Base-by-base conservation (phyloP, 92 coral and sea anemone species). In the Diadumene lineata region DNA sequence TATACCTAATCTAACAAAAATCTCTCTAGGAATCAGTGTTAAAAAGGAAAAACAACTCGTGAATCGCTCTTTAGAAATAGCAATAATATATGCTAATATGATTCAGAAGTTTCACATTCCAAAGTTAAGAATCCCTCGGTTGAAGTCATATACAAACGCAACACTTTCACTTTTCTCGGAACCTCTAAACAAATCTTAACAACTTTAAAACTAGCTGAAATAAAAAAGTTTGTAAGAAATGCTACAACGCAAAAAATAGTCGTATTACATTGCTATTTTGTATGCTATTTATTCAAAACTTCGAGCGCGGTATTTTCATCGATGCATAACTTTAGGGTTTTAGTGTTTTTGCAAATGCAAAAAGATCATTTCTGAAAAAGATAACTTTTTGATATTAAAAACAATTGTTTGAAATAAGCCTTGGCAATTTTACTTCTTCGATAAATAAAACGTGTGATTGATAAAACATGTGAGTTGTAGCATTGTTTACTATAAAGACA, bases 401-500 rank as follows among this genome's bases (percentile, higher is more conserved):
- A 23, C 18, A 8, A 16, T 53, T 53, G n/a, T 22, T 16, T 16
- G 8, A 53, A 53, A 8, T 16, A 16, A 53, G n/a, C 7, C 18
- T 53, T 53, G 19, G 6, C 64, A 8, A 58, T 58, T 32, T 58
- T 22, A 8, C 11, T 10, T 10, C 26, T 22, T 4, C 7, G 26
- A 9, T 22, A 3, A 11, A 58, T 4, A 58, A 22, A 58, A 22
- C 18, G 58, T 13, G 58, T 13, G 19, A 53, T 53, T 21, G 2
- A 9, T 53, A 13, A 15, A 58, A 22, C 64, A 55, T 70, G 63
- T 55, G 63, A 29, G 60, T 30, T 69, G 1, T 18, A 46, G 23
- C 38, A 70, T 72, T 32, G 77, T 72, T n/a, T 33, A 23, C 50
- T 60, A 71, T 53, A 56, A 32, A 50, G 32, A 70, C 76, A 70